Conservation (phyloP, 2,797 vertebrate species). For the Orestias chungarensis region DNA sequence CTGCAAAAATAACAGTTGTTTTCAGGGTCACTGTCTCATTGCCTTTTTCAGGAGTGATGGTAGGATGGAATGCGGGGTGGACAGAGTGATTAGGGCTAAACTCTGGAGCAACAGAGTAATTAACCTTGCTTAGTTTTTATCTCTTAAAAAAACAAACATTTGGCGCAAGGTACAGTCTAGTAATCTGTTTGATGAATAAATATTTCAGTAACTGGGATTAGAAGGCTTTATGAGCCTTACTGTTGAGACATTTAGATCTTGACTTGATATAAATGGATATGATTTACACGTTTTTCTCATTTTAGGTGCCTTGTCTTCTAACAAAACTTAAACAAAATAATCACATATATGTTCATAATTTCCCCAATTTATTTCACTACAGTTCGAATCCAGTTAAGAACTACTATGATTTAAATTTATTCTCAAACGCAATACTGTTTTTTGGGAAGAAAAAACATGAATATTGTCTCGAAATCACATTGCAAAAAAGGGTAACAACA, state of each 20-base stretch:
- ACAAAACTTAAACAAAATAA: background rate
- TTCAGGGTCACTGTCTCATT: too few relatives aligned
- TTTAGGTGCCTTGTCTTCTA: background rate
- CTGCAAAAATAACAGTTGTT: too few relatives aligned
- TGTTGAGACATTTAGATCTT: background rate
- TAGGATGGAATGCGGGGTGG: too few relatives aligned
- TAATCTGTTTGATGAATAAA: background rate
- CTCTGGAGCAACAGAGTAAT: too few relatives aligned
- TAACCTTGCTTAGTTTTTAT: too few relatives aligned
- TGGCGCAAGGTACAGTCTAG: slow-evolving; percentile 5
- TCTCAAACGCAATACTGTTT: background rate
- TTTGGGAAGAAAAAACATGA: background rate
- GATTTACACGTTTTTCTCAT: background rate
- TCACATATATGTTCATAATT: background rate
- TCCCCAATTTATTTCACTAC: background rate
- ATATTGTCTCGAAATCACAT: background rate
- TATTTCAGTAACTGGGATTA: background rate
- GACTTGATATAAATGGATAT: background rate
- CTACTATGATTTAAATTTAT: background rate
- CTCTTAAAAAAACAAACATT: too few relatives aligned
- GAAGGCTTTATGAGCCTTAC: background rate
- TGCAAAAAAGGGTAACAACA: background rate
- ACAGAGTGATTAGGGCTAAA: too few relatives aligned
- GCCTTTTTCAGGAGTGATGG: too few relatives aligned
- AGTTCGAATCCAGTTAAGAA: background rate